phyloP scores from a whole-genome alignment of 1,140 invertebrate genomes.

The Drosophila ambigua region DNA sequence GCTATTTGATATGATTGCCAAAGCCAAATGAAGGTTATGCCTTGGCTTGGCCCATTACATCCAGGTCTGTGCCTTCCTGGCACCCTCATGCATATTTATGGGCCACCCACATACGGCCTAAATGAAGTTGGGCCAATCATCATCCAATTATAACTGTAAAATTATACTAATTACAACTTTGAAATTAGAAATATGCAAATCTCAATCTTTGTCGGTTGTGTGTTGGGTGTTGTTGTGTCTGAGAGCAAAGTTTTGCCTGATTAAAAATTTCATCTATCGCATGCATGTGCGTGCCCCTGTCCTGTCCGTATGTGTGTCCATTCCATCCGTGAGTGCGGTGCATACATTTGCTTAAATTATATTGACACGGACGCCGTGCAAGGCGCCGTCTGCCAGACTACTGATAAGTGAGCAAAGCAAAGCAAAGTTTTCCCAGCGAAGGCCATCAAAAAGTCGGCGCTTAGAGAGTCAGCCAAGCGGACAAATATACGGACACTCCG shows the following conservation, averaged over 20 bases:
- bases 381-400: conserved; percentile 60
- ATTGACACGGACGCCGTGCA: conserved; percentile 70
- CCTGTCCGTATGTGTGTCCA: too few relatives aligned
- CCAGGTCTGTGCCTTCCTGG: neutral
- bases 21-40: conserved; percentile 62
- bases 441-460: conserved; percentile 49
- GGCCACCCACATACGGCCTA: conserved; percentile 52
- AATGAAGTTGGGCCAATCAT: conserved; percentile 76
- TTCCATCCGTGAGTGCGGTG: conserved; percentile 40
- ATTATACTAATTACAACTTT: conserved; percentile 83
- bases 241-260: conserved; percentile 61
- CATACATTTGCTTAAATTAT: conserved; percentile 79
- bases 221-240: conserved; percentile 21
- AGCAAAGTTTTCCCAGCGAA: conserved; percentile 32
- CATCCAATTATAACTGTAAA: conserved; percentile 81
- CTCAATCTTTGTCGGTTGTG: conserved; percentile 16
- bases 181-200: conserved; percentile 82
- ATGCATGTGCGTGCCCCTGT: neutral
- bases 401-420: conserved; percentile 74
- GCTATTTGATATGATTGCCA: conserved; percentile 1
- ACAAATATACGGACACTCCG: conserved; percentile 2
- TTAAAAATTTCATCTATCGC: conserved; percentile 67
- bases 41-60: conserved; percentile 21
- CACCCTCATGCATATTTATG: conserved; percentile 65
- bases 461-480: conserved; percentile 34